phyloP scores from a whole-genome alignment of 2,888 invertebrate genomes.

The Scaptomyza cyrtandrae region DNA sequence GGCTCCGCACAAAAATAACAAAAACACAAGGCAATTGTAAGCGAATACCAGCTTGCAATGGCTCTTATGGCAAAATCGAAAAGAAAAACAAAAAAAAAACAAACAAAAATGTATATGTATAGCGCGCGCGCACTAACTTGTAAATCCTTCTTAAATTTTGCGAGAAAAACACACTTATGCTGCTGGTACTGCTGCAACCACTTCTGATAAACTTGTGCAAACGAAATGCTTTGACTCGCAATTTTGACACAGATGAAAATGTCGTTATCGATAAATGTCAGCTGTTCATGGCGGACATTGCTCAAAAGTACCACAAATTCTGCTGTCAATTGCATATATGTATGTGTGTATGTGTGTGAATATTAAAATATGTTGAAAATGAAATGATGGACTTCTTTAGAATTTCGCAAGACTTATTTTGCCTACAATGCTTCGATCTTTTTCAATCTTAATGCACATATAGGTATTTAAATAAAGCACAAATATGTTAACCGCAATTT shows the following conservation, averaged over 20 bases:
- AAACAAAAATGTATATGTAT: neutral
- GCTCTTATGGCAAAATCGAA: constrained; percentile 13
- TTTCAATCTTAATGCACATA: neutral
- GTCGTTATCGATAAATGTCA: constrained; percentile 49
- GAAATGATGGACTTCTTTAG: neutral
- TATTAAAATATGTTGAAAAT: neutral
- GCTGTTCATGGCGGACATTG: constrained; percentile 39
- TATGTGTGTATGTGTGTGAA: neutral
- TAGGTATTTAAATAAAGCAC: neutral
- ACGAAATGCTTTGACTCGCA: neutral
- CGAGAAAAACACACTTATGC: neutral
- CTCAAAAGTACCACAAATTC: constrained; percentile 8
- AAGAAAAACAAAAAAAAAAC: constrained; percentile 6
- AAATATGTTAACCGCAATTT: constrained; percentile 42
- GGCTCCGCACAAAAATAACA: constrained; percentile 38
- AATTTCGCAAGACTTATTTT: neutral
- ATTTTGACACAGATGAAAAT: neutral
- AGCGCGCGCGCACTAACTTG: constrained; percentile 21
- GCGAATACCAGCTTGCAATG: constrained; percentile 30
- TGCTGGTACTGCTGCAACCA: neutral
- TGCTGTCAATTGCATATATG: neutral
- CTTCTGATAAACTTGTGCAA: neutral
- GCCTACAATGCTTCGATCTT: neutral
- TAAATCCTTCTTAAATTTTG: neutral
- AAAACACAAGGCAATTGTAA: constrained; percentile 34